Evolutionary conservation across 2,113 vertebrate genomes (phyloP).

Genomic region (Elanus axillaris): DNA sequence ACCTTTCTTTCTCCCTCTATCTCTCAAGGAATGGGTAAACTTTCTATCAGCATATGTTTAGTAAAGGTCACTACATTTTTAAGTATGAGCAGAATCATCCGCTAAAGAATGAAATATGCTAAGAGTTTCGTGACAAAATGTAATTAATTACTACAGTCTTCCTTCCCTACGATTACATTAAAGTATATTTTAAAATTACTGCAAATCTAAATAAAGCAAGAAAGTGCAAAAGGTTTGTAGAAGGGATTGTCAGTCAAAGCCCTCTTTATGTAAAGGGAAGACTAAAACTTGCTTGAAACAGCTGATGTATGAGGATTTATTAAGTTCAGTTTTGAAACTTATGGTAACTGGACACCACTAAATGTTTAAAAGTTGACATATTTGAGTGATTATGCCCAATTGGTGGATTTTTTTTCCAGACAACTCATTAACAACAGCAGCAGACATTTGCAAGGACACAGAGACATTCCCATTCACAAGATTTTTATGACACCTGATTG

Average conservation of each 20-base stretch:
- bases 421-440: background rate
- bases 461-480: background rate
- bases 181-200: background rate
- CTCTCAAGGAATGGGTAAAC: background rate
- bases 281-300: background rate
- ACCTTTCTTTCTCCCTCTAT: background rate
- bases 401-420: background rate
- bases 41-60: background rate
- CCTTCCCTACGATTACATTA: background rate
- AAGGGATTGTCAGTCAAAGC: background rate
- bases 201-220: background rate
- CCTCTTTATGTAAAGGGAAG: background rate
- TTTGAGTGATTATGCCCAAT: background rate
- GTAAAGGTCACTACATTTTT: constrained; percentile 17
- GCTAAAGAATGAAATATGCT: background rate
- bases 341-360: background rate
- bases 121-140: background rate
- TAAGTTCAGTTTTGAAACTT: background rate
- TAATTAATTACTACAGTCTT: background rate
- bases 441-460: background rate
- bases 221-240: background rate
- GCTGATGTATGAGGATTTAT: background rate
- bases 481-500: background rate
- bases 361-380: background rate
- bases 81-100: background rate